Evolutionary conservation across 2,113 vertebrate species (phyloP).

Genomic region (Zapornia atra): DNA sequence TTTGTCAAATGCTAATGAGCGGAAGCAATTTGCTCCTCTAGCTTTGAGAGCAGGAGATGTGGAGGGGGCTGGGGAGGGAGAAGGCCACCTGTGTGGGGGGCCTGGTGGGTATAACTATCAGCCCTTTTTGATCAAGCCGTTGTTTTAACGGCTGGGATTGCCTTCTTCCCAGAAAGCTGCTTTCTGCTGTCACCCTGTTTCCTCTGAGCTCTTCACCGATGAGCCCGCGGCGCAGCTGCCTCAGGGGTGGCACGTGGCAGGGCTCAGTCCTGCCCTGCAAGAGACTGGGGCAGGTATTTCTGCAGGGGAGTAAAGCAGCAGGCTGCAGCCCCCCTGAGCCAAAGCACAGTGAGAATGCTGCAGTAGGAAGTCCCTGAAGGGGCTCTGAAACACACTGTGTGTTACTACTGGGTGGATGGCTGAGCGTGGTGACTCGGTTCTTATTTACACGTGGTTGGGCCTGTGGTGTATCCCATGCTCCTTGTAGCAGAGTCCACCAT

Average conservation of each 20-base stretch:
- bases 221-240: neutral
- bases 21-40: neutral
- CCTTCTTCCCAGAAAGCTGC: neutral
- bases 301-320: neutral
- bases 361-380: neutral
- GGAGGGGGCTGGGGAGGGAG: neutral
- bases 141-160: neutral
- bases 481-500: neutral
- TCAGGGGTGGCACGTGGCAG: neutral
- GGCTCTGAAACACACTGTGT: neutral
- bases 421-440: neutral
- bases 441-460: accelerated
- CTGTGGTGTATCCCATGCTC: neutral
- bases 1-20: slow-evolving; percentile 23
- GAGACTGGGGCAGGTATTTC: neutral
- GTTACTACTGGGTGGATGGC: neutral
- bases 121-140: neutral
- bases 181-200: neutral
- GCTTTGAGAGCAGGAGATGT: neutral
- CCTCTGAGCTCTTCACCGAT: neutral
- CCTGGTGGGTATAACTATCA: neutral
- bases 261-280: accelerated
- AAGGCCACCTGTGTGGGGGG: neutral
- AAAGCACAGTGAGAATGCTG: accelerated
- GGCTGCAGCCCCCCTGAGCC: neutral